phyloP scores from a whole-genome alignment of 2,888 invertebrate species.

The Linyphia triangularis region DNA sequence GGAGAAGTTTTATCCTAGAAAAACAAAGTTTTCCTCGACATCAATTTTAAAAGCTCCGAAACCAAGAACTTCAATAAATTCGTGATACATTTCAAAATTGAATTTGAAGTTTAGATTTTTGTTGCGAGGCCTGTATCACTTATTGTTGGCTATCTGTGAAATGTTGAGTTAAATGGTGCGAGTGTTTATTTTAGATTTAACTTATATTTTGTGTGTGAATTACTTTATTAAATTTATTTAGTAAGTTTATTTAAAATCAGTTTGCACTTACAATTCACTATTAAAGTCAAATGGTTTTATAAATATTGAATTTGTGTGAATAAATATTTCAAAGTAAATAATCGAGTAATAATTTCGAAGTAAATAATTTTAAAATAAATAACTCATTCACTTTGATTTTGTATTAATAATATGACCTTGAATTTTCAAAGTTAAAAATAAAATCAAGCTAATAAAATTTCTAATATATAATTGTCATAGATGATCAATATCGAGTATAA shows the following conservation, averaged over 20 bases:
- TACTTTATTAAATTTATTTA: neutral
- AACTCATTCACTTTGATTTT: too few species aligned
- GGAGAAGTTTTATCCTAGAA: constrained; percentile 8
- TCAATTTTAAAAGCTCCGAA: constrained; percentile 5
- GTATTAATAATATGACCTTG: too few species aligned
- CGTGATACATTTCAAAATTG: constrained; percentile 16
- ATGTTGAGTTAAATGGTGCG: neutral
- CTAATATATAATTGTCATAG: too few species aligned
- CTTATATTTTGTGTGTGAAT: neutral
- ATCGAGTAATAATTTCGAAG: too few species aligned
- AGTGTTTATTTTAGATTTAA: neutral
- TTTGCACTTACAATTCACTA: too few species aligned
- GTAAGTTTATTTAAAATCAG: neutral
- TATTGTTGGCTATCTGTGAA: neutral
- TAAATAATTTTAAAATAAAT: too few species aligned
- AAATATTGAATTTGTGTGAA: too few species aligned
- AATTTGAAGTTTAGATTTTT: neutral
- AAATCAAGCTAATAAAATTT: too few species aligned
- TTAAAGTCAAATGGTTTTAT: too few species aligned
- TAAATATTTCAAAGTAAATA: too few species aligned
- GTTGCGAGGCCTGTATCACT: neutral
- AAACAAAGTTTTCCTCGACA: neutral
- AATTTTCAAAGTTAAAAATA: too few species aligned
- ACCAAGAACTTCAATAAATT: constrained; percentile 2
- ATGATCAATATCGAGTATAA: too few species aligned